Base-by-base conservation (phyloP, 2,797 vertebrate genomes). In the Lerista edwardsae region DNA sequence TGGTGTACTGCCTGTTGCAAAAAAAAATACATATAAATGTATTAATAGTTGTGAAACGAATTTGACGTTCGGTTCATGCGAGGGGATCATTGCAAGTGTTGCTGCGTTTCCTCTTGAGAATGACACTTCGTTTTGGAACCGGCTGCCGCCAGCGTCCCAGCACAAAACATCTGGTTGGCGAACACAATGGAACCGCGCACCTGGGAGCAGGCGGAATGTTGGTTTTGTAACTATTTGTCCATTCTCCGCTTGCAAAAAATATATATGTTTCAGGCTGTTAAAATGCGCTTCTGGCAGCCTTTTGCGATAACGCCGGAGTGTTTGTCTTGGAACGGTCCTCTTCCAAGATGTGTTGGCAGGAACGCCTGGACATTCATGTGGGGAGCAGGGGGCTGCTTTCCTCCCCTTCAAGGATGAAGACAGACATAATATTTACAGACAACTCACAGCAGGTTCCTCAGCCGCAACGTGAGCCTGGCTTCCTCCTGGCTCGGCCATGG, bases 161-260 rank as follows among this genome's bases (percentile, higher is more conserved):
- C 89, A 29, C 91, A 84, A 91, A 95, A 96, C 95, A 96, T 96
- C 95, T 96, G 95, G 93, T 93, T 96, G 96, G 95, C 93, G 19
- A 91, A 92, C 87, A 93, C 94, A 94, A 94, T 95, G 92, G 94
- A 94, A 94, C 90, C 55, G 78, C 90, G 86, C 96, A 96, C 95
- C 96, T 97, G 96, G 73, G 15, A 90, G 82, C 86, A 89, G 2
- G 91, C 85, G 84, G 7, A 83, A 61, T 94, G 94, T 95, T 96
- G 95, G 91, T 92, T 93, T 94, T 94, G 93, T 90, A 95, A 89
- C 94, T 91, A 87, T 93, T 90, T 96, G 95, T 94, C 91, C 93
- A 82, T 88, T 89, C 89, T 94, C 89, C 71, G 0, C 91, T 84
- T 84, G 82, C 65, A 78, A 71, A 69, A 62, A 71, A 84, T 25